Evolutionary conservation across 2,797 vertebrate genomes (phyloP), one percentile per base, ranked within the genome.

Genomic region (Bradypodion pumilum): DNA sequence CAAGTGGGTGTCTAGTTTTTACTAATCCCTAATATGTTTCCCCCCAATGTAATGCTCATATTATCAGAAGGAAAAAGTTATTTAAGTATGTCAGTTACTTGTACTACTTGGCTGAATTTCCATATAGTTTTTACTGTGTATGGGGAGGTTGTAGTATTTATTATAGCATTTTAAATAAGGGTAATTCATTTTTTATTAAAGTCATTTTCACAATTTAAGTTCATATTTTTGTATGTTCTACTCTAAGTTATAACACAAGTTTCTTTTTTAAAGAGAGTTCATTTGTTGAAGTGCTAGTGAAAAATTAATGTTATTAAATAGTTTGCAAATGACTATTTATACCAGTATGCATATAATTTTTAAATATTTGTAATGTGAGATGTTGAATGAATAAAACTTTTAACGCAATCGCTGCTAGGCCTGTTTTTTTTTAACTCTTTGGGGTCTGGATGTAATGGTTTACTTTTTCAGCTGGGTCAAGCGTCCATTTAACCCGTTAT

Each of bases 281-380:
- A 98, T 99, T 98, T 99, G 97, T 99, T 98, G 97, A 98, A 99
- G 98, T 99, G 98, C 98, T 98, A 99, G 97, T 98, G 98, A 97
- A 97, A 96, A 97, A 98, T 98, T 98, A 98, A 98, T 97, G 97
- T 98, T 98, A 98, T 99, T 99, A 97, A 98, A 98, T 98, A 97
- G 98, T 99, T 99, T 99, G 98, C 98, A 98, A 98, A 98, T 98
- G 98, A 99, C 98, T 99, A 98, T 99, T 99, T 99, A 98, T 99
- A 99, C 98, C 97, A 98, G 98, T 99, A 99, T 98, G 98, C 98
- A 98, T 99, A 98, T 99, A 98, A 98, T 99, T 99, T 99, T 98
- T 98, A 99, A 99, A 99, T 99, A 99, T 99, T 99, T 99, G 99
- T 99, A 99, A 99, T 98, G 98, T 99, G 98, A 99, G 97, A 98